Conservation (phyloP, 2,797 vertebrate genomes). For the Glyptemys insculpta region DNA sequence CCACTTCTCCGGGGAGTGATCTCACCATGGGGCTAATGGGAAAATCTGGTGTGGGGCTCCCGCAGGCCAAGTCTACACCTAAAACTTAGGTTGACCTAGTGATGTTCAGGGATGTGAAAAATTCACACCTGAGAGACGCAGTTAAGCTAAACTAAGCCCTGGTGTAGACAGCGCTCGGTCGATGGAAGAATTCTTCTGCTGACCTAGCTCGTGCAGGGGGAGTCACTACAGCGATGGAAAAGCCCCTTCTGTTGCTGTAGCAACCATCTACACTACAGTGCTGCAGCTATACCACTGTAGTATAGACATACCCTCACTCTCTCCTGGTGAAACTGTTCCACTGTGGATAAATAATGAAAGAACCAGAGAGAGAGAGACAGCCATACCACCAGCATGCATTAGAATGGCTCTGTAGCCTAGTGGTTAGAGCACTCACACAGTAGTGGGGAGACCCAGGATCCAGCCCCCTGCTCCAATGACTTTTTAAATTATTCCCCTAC, state of each 20-base stretch:
- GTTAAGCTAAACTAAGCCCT: not conserved
- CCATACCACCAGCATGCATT: no score
- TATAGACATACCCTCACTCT: no score
- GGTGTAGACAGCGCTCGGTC: not conserved
- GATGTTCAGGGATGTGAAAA: not conserved
- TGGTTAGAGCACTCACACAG: not conserved
- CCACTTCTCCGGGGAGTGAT: not conserved
- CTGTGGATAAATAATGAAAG: no score
- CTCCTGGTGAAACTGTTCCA: no score
- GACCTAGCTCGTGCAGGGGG: not conserved
- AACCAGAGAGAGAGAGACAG: no score
- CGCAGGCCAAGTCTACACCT: no score
- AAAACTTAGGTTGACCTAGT: not conserved
- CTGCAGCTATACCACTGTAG: no score
- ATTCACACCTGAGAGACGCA: not conserved
- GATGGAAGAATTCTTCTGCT: not conserved
- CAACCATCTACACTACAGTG: not conserved
- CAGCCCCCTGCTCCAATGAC: not conserved
- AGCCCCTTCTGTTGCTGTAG: not conserved
- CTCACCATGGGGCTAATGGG: not conserved
- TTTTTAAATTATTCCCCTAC: not conserved
- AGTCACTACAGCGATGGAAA: not conserved
- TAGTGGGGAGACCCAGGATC: not conserved
- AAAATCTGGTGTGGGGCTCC: not conserved
- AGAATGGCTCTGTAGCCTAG: not conserved